Percentiles rank a stretch among this genome's conserved stretches.
phyloP scores from a whole-genome alignment of 2,888 invertebrate species.

The Drosophila hamatofila region DNA sequence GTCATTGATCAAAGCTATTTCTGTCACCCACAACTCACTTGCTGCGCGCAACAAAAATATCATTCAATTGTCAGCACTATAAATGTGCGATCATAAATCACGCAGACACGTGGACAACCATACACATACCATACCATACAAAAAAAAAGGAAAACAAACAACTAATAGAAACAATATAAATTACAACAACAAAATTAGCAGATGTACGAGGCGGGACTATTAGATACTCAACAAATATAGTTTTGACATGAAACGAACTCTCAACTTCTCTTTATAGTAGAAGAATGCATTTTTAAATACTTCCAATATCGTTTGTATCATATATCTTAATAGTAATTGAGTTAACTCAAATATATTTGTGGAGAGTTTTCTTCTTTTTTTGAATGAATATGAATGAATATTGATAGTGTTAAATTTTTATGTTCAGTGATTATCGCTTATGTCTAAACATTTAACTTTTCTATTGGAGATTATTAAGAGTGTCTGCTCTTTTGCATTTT shows the following conservation, averaged over 20 bases:
- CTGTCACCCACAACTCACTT: conserved; percentile 39
- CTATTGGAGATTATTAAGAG: no score
- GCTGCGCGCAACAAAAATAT: conserved; percentile 60
- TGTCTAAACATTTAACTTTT: no score
- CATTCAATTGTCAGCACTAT: conserved; percentile 79
- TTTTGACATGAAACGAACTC: neutral
- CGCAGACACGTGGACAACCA: conserved; percentile 56
- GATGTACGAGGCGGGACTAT: neutral
- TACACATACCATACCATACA: conserved; percentile 54
- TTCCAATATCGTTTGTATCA: no score
- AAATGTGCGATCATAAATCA: conserved; percentile 79
- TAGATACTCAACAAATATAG: neutral
- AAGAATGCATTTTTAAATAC: no score
- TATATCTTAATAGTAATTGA: no score
- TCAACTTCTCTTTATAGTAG: no score
- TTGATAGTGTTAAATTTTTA: no score
- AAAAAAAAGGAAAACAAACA: conserved; percentile 49
- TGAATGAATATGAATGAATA: no score
- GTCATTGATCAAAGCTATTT: conserved; percentile 66
- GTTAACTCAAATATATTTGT: no score
- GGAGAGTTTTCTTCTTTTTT: no score
- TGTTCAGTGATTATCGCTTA: no score
- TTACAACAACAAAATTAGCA: conserved; percentile 11
- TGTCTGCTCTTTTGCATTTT: no score
- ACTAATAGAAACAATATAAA: conserved; percentile 53